Evolutionary conservation across 1,140 invertebrate species (phyloP), one percentile per base, ranked within the genome.

Genomic region (Theocolax elegans): DNA sequence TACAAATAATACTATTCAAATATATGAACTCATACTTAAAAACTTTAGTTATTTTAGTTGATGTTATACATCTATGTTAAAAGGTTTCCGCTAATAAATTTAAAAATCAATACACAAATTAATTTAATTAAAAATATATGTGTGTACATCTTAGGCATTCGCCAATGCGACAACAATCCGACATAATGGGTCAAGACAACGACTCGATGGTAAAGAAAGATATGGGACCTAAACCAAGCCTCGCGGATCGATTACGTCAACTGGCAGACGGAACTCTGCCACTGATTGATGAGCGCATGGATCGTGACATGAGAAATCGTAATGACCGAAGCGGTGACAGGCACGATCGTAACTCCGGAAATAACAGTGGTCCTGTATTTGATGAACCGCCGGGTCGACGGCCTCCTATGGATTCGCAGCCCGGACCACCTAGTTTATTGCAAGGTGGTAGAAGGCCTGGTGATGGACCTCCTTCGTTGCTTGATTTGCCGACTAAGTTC

Each of bases 181-280:
- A 58, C 21, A 63, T 70, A 27, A 58, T 71, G 42, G 49, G 46
- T 2, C 72, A 67, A 21, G 71, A 70, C 66, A 73, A 71, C 62
- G 72, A 67, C 9, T 58, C 54, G 69, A 42, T 15, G 7, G 25
- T 13, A 1, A 53, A 73, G 17, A 83, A 83, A 35, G 85, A 85
- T 17, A 80, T 83, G 8, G 65, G 67, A 17, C 62, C 70, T 17
- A 86, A 86, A 70, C 75, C 78, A 1, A 84, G 83, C 51, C 74
- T 87, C 0, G 83, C 85, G 1, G 86, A 87, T 40, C 78, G 85
- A 17, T 35, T 87, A 2, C 75, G 86, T 19, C 85, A 84, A 65
- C 69, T 87, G 23, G 86, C 86, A 0, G 85, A 86, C 66, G 83
- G 85, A 1, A 86, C 82, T 3, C 65, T 86, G 25, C 83, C 83